Evolutionary conservation across 2,888 invertebrate species (phyloP).

Genomic region (Cheiracanthium punctorium): DNA sequence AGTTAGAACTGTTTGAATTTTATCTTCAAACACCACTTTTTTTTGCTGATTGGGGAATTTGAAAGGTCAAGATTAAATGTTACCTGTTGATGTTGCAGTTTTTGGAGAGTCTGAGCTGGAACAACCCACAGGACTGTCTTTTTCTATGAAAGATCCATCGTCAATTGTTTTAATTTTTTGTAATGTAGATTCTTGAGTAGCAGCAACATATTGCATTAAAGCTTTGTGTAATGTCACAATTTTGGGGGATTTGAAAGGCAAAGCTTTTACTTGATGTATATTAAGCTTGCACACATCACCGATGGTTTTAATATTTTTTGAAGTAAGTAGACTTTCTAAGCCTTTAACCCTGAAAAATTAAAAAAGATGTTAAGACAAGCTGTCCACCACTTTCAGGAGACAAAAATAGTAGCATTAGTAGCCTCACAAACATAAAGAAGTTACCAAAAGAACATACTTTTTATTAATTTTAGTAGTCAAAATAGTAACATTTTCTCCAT

Average conservation of each 20-base stretch:
- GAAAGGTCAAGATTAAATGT: background rate
- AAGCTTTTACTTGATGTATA: slow-evolving; percentile 47
- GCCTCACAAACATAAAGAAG: too few species aligned
- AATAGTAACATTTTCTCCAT: too few species aligned
- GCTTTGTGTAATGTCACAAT: slow-evolving; percentile 43
- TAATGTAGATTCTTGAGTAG: slow-evolving; percentile 11
- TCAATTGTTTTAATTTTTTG: slow-evolving; percentile 30
- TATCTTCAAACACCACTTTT: too few species aligned
- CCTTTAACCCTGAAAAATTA: slow-evolving; percentile 46
- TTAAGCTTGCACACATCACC: slow-evolving; percentile 66
- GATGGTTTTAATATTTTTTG: slow-evolving; percentile 62
- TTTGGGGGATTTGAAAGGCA: slow-evolving; percentile 69
- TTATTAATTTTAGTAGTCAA: too few species aligned
- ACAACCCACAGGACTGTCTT: background rate
- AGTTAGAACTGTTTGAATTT: too few species aligned
- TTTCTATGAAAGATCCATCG: background rate
- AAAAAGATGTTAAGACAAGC: too few species aligned
- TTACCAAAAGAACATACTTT: too few species aligned
- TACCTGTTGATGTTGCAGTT: background rate
- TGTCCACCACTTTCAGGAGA: too few species aligned
- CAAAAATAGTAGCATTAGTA: too few species aligned
- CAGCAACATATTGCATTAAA: slow-evolving; percentile 20
- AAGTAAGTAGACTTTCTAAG: slow-evolving; percentile 40
- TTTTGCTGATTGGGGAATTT: too few species aligned
- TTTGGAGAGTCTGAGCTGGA: background rate